Percentiles rank a stretch among this genome's conserved stretches.
These are phyloP conservation scores for Dicyrtoma fusca DNA, from an alignment of 2,888 invertebrate species.

Conservation along the genomic window DNA sequence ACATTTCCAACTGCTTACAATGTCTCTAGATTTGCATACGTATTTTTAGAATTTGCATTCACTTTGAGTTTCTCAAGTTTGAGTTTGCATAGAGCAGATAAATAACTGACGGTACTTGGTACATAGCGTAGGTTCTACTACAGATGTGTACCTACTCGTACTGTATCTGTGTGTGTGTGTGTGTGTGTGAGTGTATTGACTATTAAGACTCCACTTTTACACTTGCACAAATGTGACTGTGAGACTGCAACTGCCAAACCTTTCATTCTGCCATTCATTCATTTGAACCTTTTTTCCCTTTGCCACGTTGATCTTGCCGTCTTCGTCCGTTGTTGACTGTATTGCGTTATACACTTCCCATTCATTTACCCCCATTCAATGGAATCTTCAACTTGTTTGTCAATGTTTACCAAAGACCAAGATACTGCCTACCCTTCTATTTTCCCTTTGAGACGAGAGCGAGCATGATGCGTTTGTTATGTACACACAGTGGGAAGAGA, in stretches of 20 bases:
- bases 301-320: conserved; percentile 12
- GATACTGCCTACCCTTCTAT: conserved; percentile 6
- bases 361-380: conserved; percentile 17
- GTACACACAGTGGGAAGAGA: too few species aligned
- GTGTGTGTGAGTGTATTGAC: too few species aligned
- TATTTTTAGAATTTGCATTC: too few species aligned
- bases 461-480: conserved; percentile 7
- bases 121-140: too few species aligned
- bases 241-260: conserved; percentile 9
- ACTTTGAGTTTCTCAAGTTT: too few species aligned
- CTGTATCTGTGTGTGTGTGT: too few species aligned
- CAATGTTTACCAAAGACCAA: neutral
- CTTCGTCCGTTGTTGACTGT: neutral
- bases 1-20: too few species aligned
- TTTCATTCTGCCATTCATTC: conserved; percentile 17
- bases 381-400: conserved; percentile 11
- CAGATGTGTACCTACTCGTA: too few species aligned
- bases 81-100: too few species aligned
- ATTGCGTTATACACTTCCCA: neutral
- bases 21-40: too few species aligned
- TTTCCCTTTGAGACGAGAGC: conserved; percentile 4
- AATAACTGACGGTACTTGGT: too few species aligned
- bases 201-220: neutral
- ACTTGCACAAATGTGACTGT: conserved; percentile 7
- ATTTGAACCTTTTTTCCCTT: conserved; percentile 12